Evolutionary conservation across 2,888 invertebrate species (phyloP), one percentile per base, ranked within the genome.

Genomic region (Clepsis dumicolana): DNA sequence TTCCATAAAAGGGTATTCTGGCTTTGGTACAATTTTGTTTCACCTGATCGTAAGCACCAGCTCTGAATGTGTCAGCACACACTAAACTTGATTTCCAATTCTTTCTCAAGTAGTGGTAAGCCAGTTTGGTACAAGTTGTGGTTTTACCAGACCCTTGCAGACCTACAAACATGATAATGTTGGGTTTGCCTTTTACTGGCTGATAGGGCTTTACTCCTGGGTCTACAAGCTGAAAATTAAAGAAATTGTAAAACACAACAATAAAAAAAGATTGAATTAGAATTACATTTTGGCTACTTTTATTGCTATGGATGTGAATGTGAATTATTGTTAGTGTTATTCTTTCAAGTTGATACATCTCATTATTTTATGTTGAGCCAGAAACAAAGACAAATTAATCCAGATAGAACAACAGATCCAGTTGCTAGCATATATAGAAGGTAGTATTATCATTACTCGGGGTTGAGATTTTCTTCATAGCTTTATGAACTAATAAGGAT

Each of bases 1-100:
- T 98, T 94, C 99, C 99, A 88, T 99, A 99, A 94, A 99, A 99
- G 1, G 99, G 99, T 93, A 99, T 99, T 80, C 99, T 96, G 41
- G 99, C 99, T 93, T 99, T 99, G 16, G 99, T 99, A 80, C 99
- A 99, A 93, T 99, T 99, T 88, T 99, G 99, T 94, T 99, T 99
- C 70, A 99, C 96, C 93, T 99, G 99, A 94, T 99, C 99, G 83
- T 99, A 99, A 71, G 99, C 99, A 89, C 99, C 99, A 80, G 99
- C 99, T 93, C 99, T 96, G 94, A 99, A 99, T 57, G 99, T 99
- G 90, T 99, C 99, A 4, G 99, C 99, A 92, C 99, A 99, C 35
- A 99, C 99, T 60, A 99, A 94, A 85, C 98, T 98, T 25, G 99
- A 98, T 88, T 99, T 99, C 99, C 99, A 99, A 80, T 99, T 99